phyloP scores from a whole-genome alignment of 2,797 vertebrate genomes.

The Sardinella longiceps region DNA sequence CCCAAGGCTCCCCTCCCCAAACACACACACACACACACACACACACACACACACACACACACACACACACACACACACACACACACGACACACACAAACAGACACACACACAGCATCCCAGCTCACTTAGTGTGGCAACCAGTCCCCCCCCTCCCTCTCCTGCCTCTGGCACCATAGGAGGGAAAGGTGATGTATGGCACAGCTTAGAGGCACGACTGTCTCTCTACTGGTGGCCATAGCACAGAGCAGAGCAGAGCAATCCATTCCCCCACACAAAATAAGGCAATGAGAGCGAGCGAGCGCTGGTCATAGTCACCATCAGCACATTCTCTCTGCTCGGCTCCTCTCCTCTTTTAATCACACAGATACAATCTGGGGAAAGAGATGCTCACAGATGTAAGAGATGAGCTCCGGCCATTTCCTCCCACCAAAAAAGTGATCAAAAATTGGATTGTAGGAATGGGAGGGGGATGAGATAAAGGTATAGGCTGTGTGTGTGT shows the following conservation, averaged over 20 bases:
- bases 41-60: slow-evolving; percentile 9
- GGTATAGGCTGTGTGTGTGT: no score
- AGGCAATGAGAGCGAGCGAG: slow-evolving; percentile 38
- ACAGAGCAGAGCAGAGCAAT: no score
- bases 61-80: not conserved
- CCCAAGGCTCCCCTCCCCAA: slow-evolving; percentile 4
- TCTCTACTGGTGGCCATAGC: slow-evolving; percentile 27
- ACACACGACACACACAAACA: slow-evolving; percentile 12
- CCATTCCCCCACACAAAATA: slow-evolving; percentile 25
- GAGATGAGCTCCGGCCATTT: not conserved
- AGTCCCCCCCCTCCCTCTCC: not conserved
- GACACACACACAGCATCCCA: not conserved
- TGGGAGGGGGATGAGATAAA: not conserved
- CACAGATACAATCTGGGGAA: not conserved
- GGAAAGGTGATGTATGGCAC: slow-evolving; percentile 43
- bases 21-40: slow-evolving; percentile 13
- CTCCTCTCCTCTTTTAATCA: not conserved
- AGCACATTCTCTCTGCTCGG: not conserved
- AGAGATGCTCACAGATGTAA: not conserved
- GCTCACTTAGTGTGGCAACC: not conserved
- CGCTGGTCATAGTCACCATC: not conserved
- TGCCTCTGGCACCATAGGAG: not conserved
- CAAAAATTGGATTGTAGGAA: not conserved
- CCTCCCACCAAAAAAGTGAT: not conserved
- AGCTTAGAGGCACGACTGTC: not conserved